Conservation (phyloP, 2,888 invertebrate genomes). For the Julus scandinavius region DNA sequence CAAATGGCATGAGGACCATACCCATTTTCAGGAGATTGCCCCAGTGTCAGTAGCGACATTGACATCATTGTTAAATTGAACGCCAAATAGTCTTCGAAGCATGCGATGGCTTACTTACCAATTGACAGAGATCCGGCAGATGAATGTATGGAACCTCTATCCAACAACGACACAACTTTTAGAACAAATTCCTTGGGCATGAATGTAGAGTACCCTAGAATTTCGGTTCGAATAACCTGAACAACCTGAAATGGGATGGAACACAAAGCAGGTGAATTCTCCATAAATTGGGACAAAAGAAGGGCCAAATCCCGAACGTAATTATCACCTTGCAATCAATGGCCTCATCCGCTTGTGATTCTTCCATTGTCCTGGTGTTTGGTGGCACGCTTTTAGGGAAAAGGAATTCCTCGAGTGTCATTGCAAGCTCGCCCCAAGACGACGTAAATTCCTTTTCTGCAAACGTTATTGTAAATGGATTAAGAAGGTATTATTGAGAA, state of each 20-base stretch:
- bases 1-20: no score
- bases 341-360: conserved; percentile 75
- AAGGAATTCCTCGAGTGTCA: conserved; percentile 88
- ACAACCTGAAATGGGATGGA: conserved; percentile 71
- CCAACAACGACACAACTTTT: conserved; percentile 83
- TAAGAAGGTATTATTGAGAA: not conserved
- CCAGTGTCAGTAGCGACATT: no score
- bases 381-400: conserved; percentile 77
- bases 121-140: conserved; percentile 64
- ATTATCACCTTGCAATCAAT: conserved; percentile 72
- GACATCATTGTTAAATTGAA: no score
- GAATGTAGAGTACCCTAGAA: conserved; percentile 80
- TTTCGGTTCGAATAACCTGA: conserved; percentile 81
- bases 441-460: conserved; percentile 63
- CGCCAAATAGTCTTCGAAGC: not conserved
- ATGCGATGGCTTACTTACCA: conserved; percentile 54
- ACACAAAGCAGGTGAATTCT: not conserved
- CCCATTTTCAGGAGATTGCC: no score
- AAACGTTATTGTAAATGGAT: not conserved
- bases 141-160: conserved; percentile 86
- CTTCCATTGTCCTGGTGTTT: conserved; percentile 70
- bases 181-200: conserved; percentile 85
- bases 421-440: conserved; percentile 85
- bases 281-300: not conserved
- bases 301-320: not conserved